phyloP scores from a whole-genome alignment of 30 jellyfish, hydroid and myxozoan genomes.

The Nemopilema nomurai region DNA sequence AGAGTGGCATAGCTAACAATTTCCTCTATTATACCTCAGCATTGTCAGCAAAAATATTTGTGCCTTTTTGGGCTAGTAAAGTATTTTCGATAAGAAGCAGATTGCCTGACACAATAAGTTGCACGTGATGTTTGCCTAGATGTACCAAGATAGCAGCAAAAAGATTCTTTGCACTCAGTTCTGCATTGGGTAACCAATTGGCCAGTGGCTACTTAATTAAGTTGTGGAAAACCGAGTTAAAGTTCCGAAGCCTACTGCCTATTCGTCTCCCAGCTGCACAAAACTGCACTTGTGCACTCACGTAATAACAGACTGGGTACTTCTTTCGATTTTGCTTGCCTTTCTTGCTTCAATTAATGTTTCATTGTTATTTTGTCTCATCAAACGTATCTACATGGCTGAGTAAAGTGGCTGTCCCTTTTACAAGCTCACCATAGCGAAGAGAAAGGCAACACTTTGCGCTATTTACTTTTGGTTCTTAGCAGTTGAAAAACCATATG shows the following conservation, averaged over 20 bases:
- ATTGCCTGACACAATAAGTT: not conserved
- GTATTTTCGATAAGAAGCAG: too few relatives aligned
- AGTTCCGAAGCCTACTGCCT: not conserved
- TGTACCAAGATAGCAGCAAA: not conserved
- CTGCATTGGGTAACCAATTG: not conserved
- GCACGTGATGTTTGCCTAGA: not conserved
- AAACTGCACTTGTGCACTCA: not conserved
- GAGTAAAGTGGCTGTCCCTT: too few relatives aligned
- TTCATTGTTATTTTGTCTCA: not conserved
- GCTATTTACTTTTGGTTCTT: too few relatives aligned
- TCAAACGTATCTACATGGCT: too few relatives aligned
- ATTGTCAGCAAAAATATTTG: too few relatives aligned
- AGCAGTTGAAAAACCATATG: too few relatives aligned
- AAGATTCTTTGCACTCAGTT: not conserved
- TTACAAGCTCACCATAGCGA: not conserved
- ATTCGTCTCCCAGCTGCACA: not conserved
- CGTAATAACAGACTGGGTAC: not conserved
- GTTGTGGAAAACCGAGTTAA: not conserved
- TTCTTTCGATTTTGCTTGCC: too few relatives aligned
- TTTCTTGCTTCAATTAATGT: too few relatives aligned
- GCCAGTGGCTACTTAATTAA: not conserved
- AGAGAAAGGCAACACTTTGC: not conserved
- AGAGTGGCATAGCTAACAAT: too few relatives aligned
- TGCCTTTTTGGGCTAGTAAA: too few relatives aligned
- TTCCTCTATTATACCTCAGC: too few relatives aligned